Base-by-base conservation (phyloP, 1,140 invertebrate species). In the Helicoverpa zea region DNA sequence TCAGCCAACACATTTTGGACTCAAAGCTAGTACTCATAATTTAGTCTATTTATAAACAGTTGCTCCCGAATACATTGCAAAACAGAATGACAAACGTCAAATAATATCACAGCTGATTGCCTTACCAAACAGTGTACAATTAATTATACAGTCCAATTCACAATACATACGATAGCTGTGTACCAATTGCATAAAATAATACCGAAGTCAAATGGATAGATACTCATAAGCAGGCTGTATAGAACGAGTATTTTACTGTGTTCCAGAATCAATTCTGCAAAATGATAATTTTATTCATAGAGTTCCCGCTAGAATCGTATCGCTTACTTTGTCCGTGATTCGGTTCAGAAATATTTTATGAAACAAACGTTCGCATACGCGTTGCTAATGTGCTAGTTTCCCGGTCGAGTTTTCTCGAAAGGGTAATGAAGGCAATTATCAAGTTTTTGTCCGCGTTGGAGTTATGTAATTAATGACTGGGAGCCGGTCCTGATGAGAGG, bases 261-360 rank as follows among this genome's bases (percentile, higher is more conserved):
- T 89, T 89, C 86, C 91, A 89, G 89, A 94, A 94, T 94, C 93
- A 94, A 94, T 94, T 94, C 92, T 89, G 90, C 90, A 91, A 93
- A 94, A 94, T 92, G 93, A 94, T 94, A 94, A 94, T 94, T 94
- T 94, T 94, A 94, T 94, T 94, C 92, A 94, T 94, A 93, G 93
- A 94, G 92, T 94, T 92, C 87, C 90, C 88, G 92, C 90, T 91
- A 91, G 92, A 91, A 93, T 91, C 89, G 93, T 93, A 94, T 92
- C 88, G 93, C 88, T 94, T 92, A 94, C 92, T 94, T 94, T 93
- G 89, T 91, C 87, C 92, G 89, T 92, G 92, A 93, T 94, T 93
- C 87, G 90, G 89, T 93, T 92, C 84, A 87, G 88, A 91, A 92
- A 94, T 93, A 92, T 94, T 93, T 93, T 90, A 93, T 91, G 89